Percentiles rank a stretch among this genome's conserved stretches.
Evolutionary conservation across 2,888 invertebrate genomes (phyloP).

Genomic region (Caprella mutica): DNA sequence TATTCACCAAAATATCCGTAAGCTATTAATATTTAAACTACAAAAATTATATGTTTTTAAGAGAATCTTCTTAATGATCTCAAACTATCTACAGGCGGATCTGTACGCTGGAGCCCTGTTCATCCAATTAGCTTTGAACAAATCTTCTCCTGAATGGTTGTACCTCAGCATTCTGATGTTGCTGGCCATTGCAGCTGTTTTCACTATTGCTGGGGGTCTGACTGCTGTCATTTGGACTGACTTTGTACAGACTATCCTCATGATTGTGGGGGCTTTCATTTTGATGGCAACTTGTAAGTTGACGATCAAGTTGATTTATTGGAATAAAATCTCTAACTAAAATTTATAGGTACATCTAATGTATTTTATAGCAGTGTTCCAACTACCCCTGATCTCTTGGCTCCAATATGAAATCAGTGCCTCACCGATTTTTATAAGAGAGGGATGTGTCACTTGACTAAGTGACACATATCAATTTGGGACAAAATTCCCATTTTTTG

Average conservation of each 20-base stretch:
- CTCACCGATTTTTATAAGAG: too few species aligned
- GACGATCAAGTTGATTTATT: too few species aligned
- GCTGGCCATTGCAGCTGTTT: slow-evolving; percentile 45
- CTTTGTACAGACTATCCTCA: slow-evolving; percentile 46
- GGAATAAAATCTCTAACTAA: too few species aligned
- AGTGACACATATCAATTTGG: too few species aligned
- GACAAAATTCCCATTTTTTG: too few species aligned
- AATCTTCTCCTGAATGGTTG: slow-evolving; percentile 35
- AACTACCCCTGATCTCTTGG: too few species aligned
- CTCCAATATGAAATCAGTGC: too few species aligned
- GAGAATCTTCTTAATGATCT: too few species aligned
- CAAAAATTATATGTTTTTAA: slow-evolving; percentile 6
- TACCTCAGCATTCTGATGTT: slow-evolving; percentile 44
- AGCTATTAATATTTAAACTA: slow-evolving; percentile 34
- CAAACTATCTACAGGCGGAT: slow-evolving; percentile 46
- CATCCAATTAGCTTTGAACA: slow-evolving; percentile 44
- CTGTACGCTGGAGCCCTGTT: slow-evolving; percentile 48
- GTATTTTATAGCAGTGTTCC: too few species aligned
- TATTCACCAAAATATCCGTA: slow-evolving; percentile 49
- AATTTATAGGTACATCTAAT: too few species aligned
- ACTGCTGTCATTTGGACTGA: slow-evolving; percentile 49
- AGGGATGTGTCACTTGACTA: too few species aligned
- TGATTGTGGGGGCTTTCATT: slow-evolving; percentile 45
- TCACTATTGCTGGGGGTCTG: slow-evolving; percentile 47
- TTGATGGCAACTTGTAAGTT: slow-evolving; percentile 42